Evolutionary conservation across 2,888 invertebrate genomes (phyloP).

Genomic region (Drosophila histrio): DNA sequence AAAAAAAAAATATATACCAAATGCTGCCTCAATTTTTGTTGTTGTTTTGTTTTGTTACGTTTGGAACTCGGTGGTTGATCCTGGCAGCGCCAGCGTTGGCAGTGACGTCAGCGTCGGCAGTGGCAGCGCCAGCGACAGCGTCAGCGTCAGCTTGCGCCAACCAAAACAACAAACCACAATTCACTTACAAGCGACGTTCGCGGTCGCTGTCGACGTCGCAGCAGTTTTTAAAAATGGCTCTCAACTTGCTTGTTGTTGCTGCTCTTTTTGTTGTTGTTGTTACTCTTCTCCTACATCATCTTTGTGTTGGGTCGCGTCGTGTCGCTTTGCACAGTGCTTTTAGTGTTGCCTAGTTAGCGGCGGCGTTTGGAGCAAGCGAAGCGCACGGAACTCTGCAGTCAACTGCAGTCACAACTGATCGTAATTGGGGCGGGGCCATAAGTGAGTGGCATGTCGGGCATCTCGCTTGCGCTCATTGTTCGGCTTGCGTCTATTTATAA

Average conservation of each 20-base stretch:
- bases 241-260: constrained; percentile 21
- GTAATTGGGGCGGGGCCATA: constrained; percentile 37
- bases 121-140: constrained; percentile 30
- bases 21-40: constrained; percentile 47
- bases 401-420: not conserved
- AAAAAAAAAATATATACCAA: constrained; percentile 26
- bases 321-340: constrained; percentile 10
- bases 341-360: constrained; percentile 66
- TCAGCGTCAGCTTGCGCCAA: constrained; percentile 57
- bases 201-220: constrained; percentile 49
- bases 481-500: constrained; percentile 61
- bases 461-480: constrained; percentile 12
- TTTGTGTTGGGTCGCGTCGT: constrained; percentile 5
- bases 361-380: constrained; percentile 42
- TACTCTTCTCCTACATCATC: too few species aligned
- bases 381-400: constrained; percentile 9
- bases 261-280: not conserved
- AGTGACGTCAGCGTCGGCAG: constrained; percentile 18
- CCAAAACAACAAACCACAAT: constrained; percentile 83
- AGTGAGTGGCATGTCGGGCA: not conserved
- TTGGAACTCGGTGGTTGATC: constrained; percentile 63
- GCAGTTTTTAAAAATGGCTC: constrained; percentile 49
- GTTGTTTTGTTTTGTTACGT: constrained; percentile 41
- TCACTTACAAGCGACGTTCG: constrained; percentile 78
- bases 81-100: constrained; percentile 44